Base-by-base conservation (phyloP, 1,140 invertebrate genomes). In the Chlorops oryzae region DNA sequence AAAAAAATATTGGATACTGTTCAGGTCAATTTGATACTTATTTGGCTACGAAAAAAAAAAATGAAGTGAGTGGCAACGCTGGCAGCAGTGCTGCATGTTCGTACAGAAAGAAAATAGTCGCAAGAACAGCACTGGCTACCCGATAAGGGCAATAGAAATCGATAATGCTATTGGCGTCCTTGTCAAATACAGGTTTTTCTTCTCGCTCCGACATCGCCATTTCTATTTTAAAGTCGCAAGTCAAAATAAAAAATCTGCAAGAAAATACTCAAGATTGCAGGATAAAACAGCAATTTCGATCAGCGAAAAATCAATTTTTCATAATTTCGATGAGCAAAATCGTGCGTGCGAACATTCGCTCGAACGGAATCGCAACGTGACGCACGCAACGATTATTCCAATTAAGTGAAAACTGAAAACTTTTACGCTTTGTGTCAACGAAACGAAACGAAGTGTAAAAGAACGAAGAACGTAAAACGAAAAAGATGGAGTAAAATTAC, bases 401-500 rank as follows among this genome's bases (percentile, higher is more conserved):
- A 32, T 32, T 10, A 32, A 32, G 15, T 32, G 15, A 32, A 32
- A 32, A 10, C 15, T 32, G 15, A 15, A 32, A 32, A 32, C 15
- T 10, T 32, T 15, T 15, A 32, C 28, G 15, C 9, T 10, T 32
- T 32, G 28, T 32, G 15, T 32, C 9, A 32, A 32, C 28, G 9
- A 10, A 32, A 32, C 9, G 15, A 10, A 32, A 32, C 15, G 9
- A 32, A 9, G 15, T 9, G 9, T 10, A 32, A 32, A 32, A 32
- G 28, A 10, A 15, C 15, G 28, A 9, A 15, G 28, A 32, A 32
- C 9, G 28, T 32, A 15, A 32, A 32, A 32, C 9, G 28, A 32
- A 32, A 32, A 44, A 38, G 18, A 53, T 53, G 51, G 39, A 32
- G 20, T 46, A 53, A 20, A 46, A 40, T 24, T n/a, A n/a, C n/a